Base-by-base conservation (phyloP, 2,113 vertebrate species). In the Bucco capensis region DNA sequence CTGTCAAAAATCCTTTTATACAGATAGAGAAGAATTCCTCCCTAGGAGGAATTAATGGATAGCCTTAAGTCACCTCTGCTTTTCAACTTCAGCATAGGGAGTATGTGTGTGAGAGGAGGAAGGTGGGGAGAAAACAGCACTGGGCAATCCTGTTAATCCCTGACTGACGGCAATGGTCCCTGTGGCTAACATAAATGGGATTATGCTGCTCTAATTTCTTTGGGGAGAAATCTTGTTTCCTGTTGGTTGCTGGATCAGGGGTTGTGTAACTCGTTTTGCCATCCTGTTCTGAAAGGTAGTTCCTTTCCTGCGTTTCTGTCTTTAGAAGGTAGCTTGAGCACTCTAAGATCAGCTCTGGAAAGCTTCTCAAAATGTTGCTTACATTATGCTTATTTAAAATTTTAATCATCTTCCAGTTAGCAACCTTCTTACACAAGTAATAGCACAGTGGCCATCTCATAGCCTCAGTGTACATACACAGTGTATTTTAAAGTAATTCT, bases 1-100 rank as follows among this genome's bases (percentile, higher is more conserved):
- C 67, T 83, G 75, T 72, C 60, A 66, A 46, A 91, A 95, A 89
- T 91, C 87, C 89, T 91, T 93, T 91, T 66, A 89, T 66, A 73
- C 42, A 84, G 75, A 35, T 57, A 40, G 23, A 65, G 71, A 81
- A 92, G 47, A 78, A 93, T 92, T 93, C 37, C 46, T 79, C 44
- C 50, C 81, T 72, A 42, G n/a, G 25, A 83, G 12, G 83, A 92
- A 89, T 89, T 78, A 90, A 72, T 69, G 58, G 74, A 79, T 73
- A 93, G 78, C 89, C 82, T 87, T 37, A 79, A 94, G 71, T 87
- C 37, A 87, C 89, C 71, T 87, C 64, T 54, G 69, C 9, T 84
- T 86, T 85, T 70, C 42, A 71, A 83, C 54, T 79, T 83, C 54
- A 72, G 35, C 31, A 66, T 3, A 62, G 46, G 53, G 25, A 78